Evolutionary conservation across 2,797 vertebrate species (phyloP), one percentile per base, ranked within the genome.

Genomic region (Miichthys miiuy): DNA sequence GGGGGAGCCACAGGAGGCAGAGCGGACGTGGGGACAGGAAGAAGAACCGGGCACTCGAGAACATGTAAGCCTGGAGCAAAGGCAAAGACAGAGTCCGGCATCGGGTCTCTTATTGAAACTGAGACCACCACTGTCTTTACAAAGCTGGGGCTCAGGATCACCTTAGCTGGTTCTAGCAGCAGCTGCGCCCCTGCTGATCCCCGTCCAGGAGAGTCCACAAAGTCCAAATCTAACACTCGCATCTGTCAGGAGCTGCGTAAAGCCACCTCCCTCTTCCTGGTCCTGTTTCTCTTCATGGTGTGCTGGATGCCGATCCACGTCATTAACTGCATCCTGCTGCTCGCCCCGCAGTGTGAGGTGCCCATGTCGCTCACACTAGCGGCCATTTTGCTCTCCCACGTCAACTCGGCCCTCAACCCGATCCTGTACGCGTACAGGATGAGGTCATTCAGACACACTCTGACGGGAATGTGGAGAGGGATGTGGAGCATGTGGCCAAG

Each of bases 391-490:
- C 90, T 97, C 16, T 97, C 96, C 42, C 96, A 97, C 0, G 92
- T 95, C 87, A 97, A 97, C 92, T 97, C 96, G 0, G 96, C 96
- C 23, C 92, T 97, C 67, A 98, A 97, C 61, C 91, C 91, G 17
- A 91, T 97, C 51, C 95, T 97, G 66, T 97, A 97, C 0, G 95
- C 96, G n/a, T 97, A 96, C 80, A 93, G 95, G 86, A 96, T 97
- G 90, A 92, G 86, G 83, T 96, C 96, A 0, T 97, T 97, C 90
- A 93, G 95, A 57, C 89, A 72, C 67, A 95, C 95, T 44, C 96
- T 97, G 83, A 92, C 73, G 17, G 94, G 82, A 77, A 96, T 97
- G 50, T 90, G 83, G 73, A 73, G 42, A 66, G 64, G 44, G 2
- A 0, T 66, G 50, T 60, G 73, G 69, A 55, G 21, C 0, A 0